Evolutionary conservation across 2,797 vertebrate species (phyloP), one percentile per base, ranked within the genome.

Genomic region (Sebastes oblongus): DNA sequence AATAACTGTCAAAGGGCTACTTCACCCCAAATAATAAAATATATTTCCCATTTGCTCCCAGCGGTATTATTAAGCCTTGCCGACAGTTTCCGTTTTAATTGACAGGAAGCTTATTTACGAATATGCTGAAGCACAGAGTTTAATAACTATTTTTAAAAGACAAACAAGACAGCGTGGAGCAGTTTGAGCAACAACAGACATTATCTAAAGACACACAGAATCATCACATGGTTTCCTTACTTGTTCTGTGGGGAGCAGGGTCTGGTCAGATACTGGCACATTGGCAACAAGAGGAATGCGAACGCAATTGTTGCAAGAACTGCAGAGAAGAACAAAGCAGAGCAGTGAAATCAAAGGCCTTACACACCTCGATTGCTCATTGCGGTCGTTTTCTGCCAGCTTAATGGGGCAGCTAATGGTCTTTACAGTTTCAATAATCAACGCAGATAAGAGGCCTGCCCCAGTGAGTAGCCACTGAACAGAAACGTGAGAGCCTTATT

Each of bases 191-290:
- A 29, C 29, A 64, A 55, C 20, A 64, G 27, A 66, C 1, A 55
- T 1, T 10, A 32, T 77, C 22, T 32, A 56, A 20, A 83, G 13
- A 75, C 4, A 77, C 22, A 42, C 60, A 81, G 36, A 64, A 56
- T 65, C 24, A 50, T 50, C 8, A 61, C 30, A 34, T 7, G 64
- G 65, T 66, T 58, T 92, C 81, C 98, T 97, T 97, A 99, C 98
- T 99, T 99, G 97, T 99, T 99, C 90, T 98, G 98, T 86, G 98
- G 96, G 71, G 98, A 97, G 93, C 98, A 99, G 91, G 98, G 98
- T 93, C 97, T 96, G 92, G 98, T 99, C 96, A 99, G 96, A 96
- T 99, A 99, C 97, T 99, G 98, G 96, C 98, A 99, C 98, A 99
- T 99, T 69, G 98, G 98, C 95, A 99, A 95, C 92, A 99, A 95